These are phyloP conservation scores for Ifrita kowaldi DNA, from an alignment of 2,113 vertebrate genomes.

Conservation along the genomic window DNA sequence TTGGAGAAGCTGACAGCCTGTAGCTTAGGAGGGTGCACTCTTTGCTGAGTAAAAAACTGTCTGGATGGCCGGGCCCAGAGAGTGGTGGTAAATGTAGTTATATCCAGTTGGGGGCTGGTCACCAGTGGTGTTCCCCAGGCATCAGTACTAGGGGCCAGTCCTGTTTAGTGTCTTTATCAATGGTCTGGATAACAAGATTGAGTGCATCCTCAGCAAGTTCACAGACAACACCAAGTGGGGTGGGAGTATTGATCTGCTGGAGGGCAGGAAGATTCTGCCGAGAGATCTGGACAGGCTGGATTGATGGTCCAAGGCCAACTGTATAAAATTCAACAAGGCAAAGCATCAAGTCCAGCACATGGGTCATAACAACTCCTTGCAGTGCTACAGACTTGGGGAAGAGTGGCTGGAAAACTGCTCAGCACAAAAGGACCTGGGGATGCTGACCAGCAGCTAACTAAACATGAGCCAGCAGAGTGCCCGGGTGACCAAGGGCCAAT, in stretches of 20 bases:
- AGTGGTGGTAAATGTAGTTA: not conserved
- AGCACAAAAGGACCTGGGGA: not conserved
- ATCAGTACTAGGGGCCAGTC: not conserved
- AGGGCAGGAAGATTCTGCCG: not conserved
- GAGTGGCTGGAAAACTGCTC: not conserved
- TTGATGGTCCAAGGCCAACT: not conserved
- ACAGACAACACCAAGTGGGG: not conserved
- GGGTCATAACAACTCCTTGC: not conserved
- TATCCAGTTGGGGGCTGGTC: fast-evolving
- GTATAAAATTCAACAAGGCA: not conserved
- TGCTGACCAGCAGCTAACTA: not conserved
- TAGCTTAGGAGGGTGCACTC: not conserved
- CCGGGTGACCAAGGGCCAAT: not conserved
- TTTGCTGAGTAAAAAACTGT: not conserved
- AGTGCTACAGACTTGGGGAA: not conserved
- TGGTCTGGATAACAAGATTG: fast-evolving
- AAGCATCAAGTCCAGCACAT: not conserved
- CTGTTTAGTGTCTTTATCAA: not conserved
- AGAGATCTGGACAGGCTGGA: not conserved
- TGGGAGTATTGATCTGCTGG: not conserved
- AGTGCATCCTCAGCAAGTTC: not conserved
- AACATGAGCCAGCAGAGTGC: not conserved
- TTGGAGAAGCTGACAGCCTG: not conserved
- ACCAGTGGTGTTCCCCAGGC: not conserved
- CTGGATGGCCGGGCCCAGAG: not conserved